Percentiles rank a stretch among this genome's conserved stretches.
Conservation (phyloP, 1,140 invertebrate species). For the Drosophila lowei region DNA sequence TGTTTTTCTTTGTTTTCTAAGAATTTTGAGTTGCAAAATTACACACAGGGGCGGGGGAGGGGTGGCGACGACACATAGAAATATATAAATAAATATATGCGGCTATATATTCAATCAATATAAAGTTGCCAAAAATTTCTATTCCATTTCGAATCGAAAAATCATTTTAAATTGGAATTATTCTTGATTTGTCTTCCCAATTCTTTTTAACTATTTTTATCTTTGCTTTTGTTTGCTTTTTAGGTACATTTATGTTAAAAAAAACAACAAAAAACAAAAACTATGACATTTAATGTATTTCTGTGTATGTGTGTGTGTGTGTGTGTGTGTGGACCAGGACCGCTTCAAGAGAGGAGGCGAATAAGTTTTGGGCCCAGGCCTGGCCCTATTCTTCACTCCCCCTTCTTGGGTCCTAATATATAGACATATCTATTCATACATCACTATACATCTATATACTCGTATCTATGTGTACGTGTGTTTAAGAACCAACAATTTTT, state of each 20-base stretch:
- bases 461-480: conserved; percentile 5
- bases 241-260: conserved; percentile 53
- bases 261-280: conserved; percentile 22
- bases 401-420: too few species aligned
- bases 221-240: conserved; percentile 25
- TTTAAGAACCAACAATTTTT: too few species aligned
- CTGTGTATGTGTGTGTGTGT: conserved; percentile 25
- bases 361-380: too few species aligned
- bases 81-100: conserved; percentile 23
- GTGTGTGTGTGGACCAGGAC: not conserved
- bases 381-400: too few species aligned
- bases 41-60: conserved; percentile 25
- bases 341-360: too few species aligned
- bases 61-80: conserved; percentile 31
- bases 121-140: conserved; percentile 2
- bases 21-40: conserved; percentile 30
- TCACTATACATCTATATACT: too few species aligned
- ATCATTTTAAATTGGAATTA: conserved; percentile 25
- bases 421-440: too few species aligned
- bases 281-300: conserved; percentile 31
- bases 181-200: conserved; percentile 9
- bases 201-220: conserved; percentile 11
- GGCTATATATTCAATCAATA: conserved; percentile 4
- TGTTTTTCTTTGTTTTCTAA: conserved; percentile 19
- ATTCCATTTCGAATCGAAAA: conserved; percentile 15